phyloP scores from a whole-genome alignment of 2,113 vertebrate genomes.

The Physeter macrocephalus region DNA sequence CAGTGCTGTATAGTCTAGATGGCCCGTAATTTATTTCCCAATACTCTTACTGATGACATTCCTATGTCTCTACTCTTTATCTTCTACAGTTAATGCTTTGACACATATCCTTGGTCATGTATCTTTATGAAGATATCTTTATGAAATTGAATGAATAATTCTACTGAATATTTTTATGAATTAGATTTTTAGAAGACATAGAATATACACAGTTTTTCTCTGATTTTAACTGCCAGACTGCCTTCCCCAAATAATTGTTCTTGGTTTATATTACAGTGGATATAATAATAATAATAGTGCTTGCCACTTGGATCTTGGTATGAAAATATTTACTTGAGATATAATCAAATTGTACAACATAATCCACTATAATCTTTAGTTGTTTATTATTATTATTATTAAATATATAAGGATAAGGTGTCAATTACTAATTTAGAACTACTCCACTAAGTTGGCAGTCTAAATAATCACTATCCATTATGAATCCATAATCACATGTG shows the following conservation, averaged over 20 bases:
- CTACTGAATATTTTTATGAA: background rate
- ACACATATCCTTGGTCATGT: background rate
- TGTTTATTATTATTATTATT: conserved; percentile 30
- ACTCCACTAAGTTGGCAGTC: conserved; percentile 51
- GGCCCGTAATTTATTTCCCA: background rate
- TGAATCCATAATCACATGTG: conserved; percentile 52
- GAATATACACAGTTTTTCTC: background rate
- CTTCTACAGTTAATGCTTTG: background rate
- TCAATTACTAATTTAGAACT: conserved; percentile 52
- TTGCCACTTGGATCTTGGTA: background rate
- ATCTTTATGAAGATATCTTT: background rate
- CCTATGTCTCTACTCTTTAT: background rate
- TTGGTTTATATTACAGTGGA: background rate
- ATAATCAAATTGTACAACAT: background rate
- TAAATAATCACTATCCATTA: conserved; percentile 44
- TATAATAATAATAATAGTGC: background rate
- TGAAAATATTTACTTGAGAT: conserved; percentile 36
- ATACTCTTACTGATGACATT: background rate
- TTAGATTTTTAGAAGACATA: background rate
- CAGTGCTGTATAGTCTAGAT: background rate
- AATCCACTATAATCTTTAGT: background rate
- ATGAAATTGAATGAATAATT: background rate
- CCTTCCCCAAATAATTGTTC: background rate
- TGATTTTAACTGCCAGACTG: background rate
- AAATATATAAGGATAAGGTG: conserved; percentile 21